Percentiles rank a stretch among this genome's conserved stretches.
These are phyloP conservation scores for Pipra filicauda DNA, from an alignment of 2,113 vertebrate genomes.

Conservation along the genomic window DNA sequence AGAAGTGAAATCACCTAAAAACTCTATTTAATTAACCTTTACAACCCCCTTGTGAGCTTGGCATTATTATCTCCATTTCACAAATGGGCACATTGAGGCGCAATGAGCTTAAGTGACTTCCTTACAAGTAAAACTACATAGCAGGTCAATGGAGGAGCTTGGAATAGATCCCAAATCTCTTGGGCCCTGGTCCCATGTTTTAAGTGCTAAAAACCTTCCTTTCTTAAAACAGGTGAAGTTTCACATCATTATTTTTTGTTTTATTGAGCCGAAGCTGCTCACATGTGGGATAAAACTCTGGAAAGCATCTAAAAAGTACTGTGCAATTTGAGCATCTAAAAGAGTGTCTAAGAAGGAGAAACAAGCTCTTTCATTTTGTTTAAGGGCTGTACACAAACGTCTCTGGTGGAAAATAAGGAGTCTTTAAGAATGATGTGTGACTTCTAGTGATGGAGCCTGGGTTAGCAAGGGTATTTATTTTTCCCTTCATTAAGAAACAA, in stretches of 20 bases:
- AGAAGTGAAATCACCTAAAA: constrained; percentile 60
- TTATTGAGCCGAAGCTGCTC: background rate
- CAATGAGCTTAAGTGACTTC: constrained; percentile 42
- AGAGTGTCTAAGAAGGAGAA: constrained; percentile 38
- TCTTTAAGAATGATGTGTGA: constrained; percentile 72
- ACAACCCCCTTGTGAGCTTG: constrained; percentile 52
- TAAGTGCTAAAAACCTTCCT: background rate
- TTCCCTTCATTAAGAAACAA: constrained; percentile 74
- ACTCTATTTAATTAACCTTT: constrained; percentile 67
- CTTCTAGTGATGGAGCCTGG: constrained; percentile 62
- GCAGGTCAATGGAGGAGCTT: constrained; percentile 35
- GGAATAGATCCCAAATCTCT: constrained; percentile 47
- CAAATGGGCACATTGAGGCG: constrained; percentile 49
- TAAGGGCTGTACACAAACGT: constrained; percentile 59
- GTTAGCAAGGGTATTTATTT: constrained; percentile 71
- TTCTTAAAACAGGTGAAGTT: constrained; percentile 14
- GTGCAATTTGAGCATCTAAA: constrained; percentile 30
- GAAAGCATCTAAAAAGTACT: constrained; percentile 5
- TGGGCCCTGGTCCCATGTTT: background rate
- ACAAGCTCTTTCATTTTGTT: constrained; percentile 54
- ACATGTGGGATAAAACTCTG: background rate
- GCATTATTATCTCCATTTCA: constrained; percentile 58
- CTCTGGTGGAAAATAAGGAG: constrained; percentile 69
- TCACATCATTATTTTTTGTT: background rate
- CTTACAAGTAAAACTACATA: constrained; percentile 53